phyloP scores from a whole-genome alignment of 2,888 invertebrate genomes.

The Sphinx pinastri region DNA sequence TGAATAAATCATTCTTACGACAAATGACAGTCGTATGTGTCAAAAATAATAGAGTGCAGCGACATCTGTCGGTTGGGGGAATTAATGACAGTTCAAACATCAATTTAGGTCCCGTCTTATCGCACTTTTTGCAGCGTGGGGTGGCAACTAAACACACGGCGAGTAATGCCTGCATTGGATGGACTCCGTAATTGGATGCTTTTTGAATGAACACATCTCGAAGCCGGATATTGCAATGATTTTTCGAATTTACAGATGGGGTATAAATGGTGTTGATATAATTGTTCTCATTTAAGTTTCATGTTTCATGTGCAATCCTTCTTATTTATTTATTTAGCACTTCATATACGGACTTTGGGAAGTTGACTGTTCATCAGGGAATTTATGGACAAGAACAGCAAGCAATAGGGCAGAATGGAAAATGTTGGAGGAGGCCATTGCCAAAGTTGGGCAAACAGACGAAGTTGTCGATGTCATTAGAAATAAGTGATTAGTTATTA shows the following conservation, averaged over 20 bases:
- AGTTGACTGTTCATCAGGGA: too few relatives aligned
- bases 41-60: conserved; percentile 79
- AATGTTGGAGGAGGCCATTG: too few relatives aligned
- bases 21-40: conserved; percentile 77
- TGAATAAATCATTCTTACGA: conserved; percentile 66
- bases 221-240: not conserved
- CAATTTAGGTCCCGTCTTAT: conserved; percentile 76
- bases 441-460: too few relatives aligned
- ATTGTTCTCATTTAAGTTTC: too few relatives aligned
- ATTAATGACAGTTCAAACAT: conserved; percentile 82
- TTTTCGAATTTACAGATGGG: not conserved
- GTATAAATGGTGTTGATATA: not conserved
- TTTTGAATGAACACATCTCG: conserved; percentile 39
- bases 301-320: too few relatives aligned
- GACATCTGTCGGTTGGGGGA: conserved; percentile 75
- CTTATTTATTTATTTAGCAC: too few relatives aligned
- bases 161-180: conserved; percentile 51
- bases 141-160: conserved; percentile 55
- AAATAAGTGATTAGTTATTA: too few relatives aligned
- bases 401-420: too few relatives aligned
- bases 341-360: too few relatives aligned
- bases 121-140: conserved; percentile 64
- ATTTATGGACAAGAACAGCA: too few relatives aligned
- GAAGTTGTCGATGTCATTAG: too few relatives aligned
- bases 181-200: conserved; percentile 56